Evolutionary conservation across 2,888 invertebrate species (phyloP).

Genomic region (Calliphora vomitoria): DNA sequence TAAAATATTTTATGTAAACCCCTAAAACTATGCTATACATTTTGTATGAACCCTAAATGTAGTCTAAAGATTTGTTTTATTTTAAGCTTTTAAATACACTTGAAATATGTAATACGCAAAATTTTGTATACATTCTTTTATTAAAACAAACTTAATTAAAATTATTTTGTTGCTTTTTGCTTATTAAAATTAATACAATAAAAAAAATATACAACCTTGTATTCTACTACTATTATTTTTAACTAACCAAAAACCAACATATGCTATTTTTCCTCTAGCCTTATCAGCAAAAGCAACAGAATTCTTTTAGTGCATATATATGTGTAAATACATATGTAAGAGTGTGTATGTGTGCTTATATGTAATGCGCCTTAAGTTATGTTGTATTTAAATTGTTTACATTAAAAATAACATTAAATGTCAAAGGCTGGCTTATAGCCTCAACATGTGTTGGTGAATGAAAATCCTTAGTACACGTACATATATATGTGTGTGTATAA

Average conservation of each 20-base stretch:
- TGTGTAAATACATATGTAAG: neutral
- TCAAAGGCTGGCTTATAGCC: slow-evolving; percentile 71
- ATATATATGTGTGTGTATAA: neutral
- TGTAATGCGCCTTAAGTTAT: slow-evolving; percentile 71
- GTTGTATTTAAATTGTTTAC: slow-evolving; percentile 72
- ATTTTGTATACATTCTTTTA: slow-evolving; percentile 3
- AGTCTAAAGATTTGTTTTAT: neutral
- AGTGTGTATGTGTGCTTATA: slow-evolving; percentile 15
- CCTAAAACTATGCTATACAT: slow-evolving; percentile 6
- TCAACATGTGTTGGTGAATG: slow-evolving; percentile 51
- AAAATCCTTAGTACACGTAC: neutral
- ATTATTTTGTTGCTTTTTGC: slow-evolving; percentile 42
- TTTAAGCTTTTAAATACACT: slow-evolving; percentile 25
- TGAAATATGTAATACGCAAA: slow-evolving; percentile 9
- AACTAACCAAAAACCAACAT: slow-evolving; percentile 63
- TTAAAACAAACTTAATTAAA: slow-evolving; percentile 65
- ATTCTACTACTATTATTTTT: slow-evolving; percentile 41
- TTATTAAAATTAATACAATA: slow-evolving; percentile 17
- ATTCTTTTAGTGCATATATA: neutral
- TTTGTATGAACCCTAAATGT: slow-evolving; percentile 5
- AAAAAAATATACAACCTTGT: slow-evolving; percentile 22
- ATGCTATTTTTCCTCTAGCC: slow-evolving; percentile 62
- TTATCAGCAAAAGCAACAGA: slow-evolving; percentile 29
- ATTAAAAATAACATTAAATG: slow-evolving; percentile 72
- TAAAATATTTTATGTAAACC: neutral